Conservation (phyloP, 2,113 vertebrate genomes). For the Seriola quinqueradiata region DNA sequence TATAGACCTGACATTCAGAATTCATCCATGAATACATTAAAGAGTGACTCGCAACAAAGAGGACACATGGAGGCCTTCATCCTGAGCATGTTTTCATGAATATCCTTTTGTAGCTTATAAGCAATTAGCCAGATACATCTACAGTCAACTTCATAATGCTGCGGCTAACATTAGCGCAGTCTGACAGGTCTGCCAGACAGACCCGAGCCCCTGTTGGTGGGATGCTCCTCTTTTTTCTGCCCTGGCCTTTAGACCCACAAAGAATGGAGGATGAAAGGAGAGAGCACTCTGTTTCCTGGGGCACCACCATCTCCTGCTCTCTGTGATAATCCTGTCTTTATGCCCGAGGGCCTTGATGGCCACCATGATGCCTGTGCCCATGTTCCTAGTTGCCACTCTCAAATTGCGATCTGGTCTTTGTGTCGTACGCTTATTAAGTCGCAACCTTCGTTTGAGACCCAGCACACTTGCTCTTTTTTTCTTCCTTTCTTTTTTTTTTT, state of each 20-base stretch:
- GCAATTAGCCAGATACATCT: constrained; percentile 37
- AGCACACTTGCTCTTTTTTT: not conserved
- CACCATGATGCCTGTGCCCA: constrained; percentile 46
- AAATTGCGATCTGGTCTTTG: constrained; percentile 41
- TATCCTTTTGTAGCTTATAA: constrained; percentile 32
- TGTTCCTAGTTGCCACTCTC: constrained; percentile 15
- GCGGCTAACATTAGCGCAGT: constrained; percentile 26
- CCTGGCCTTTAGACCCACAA: constrained; percentile 62
- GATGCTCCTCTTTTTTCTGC: constrained; percentile 37
- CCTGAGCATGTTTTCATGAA: constrained; percentile 35
- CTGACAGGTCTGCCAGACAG: constrained; percentile 26
- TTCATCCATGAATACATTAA: constrained; percentile 45
- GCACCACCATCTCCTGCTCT: constrained; percentile 62
- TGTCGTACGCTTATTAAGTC: constrained; percentile 6
- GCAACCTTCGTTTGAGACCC: not conserved
- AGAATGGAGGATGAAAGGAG: constrained; percentile 69
- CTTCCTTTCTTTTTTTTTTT: not conserved
- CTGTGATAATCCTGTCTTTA: constrained; percentile 65
- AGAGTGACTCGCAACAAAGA: constrained; percentile 38
- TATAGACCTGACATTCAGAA: constrained; percentile 32
- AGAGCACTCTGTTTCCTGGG: constrained; percentile 59
- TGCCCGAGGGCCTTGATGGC: constrained; percentile 46
- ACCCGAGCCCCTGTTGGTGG: constrained; percentile 32
- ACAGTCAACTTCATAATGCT: constrained; percentile 22
- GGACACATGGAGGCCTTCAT: not conserved